Evolutionary conservation across 2,113 vertebrate species (phyloP).

Genomic region (Sturnus vulgaris): DNA sequence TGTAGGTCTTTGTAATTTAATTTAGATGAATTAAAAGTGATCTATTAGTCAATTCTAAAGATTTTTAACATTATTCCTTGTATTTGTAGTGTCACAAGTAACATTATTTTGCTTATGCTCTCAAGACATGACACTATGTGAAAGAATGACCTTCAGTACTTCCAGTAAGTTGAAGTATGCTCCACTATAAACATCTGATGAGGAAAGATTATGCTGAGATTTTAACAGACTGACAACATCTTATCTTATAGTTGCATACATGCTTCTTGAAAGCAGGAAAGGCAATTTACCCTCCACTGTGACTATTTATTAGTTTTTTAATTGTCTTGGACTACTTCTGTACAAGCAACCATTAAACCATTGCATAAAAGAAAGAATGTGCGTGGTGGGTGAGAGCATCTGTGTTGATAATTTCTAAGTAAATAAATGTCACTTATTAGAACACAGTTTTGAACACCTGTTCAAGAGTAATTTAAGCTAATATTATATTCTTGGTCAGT

Average conservation of each 20-base stretch:
- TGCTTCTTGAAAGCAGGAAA: slow-evolving; percentile 25
- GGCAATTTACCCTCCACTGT: slow-evolving; percentile 54
- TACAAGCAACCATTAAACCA: slow-evolving; percentile 58
- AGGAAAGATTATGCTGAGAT: slow-evolving; percentile 1
- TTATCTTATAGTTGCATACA: slow-evolving; percentile 31
- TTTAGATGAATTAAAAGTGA: background rate
- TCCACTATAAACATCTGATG: background rate
- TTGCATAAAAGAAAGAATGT: slow-evolving; percentile 32
- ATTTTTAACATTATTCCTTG: background rate
- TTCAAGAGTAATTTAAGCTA: slow-evolving; percentile 18
- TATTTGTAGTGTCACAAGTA: background rate
- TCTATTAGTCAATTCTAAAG: background rate
- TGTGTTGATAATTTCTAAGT: slow-evolving; percentile 50
- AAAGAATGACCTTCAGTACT: background rate
- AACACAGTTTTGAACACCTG: background rate
- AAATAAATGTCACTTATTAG: slow-evolving; percentile 59
- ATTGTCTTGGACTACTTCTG: slow-evolving; percentile 54
- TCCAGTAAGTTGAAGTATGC: background rate
- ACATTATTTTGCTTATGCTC: background rate
- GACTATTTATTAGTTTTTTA: slow-evolving; percentile 69
- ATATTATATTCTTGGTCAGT: background rate
- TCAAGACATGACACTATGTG: background rate
- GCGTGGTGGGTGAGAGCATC: background rate
- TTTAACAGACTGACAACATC: slow-evolving; percentile 42
- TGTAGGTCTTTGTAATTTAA: background rate